Conservation (phyloP, 1,140 invertebrate species). For the Formica exsecta region DNA sequence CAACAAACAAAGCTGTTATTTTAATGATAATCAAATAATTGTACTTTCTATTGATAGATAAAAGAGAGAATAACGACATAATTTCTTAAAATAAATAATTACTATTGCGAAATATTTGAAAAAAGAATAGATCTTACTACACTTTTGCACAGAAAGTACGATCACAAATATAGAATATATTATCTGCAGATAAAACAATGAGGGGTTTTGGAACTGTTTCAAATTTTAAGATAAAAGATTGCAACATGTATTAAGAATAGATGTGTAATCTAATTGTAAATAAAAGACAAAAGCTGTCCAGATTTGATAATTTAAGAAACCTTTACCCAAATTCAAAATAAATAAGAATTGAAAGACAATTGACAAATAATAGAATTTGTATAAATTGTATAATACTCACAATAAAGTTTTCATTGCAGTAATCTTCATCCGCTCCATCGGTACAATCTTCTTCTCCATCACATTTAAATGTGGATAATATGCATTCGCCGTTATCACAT, state of each 20-base stretch:
- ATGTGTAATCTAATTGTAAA: background rate
- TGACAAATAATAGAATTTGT: background rate
- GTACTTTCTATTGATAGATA: background rate
- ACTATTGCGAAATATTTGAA: too few relatives aligned
- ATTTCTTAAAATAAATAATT: too few relatives aligned
- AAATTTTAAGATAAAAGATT: background rate
- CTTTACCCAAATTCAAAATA: background rate
- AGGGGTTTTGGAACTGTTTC: background rate
- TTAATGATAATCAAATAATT: background rate
- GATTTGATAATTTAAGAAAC: background rate
- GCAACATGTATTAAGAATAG: background rate
- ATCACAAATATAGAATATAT: background rate
- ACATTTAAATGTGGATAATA: too few relatives aligned
- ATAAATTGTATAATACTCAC: slow-evolving; percentile 40
- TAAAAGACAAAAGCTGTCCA: background rate
- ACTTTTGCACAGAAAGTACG: background rate
- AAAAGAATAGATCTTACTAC: background rate
- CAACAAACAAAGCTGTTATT: background rate
- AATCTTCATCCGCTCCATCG: slow-evolving; percentile 90
- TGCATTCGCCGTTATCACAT: too few relatives aligned
- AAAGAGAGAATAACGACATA: too few relatives aligned
- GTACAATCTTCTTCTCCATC: too few relatives aligned
- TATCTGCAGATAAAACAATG: background rate
- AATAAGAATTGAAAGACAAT: background rate
- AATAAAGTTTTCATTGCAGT: slow-evolving; percentile 23